These are phyloP conservation scores for Rhegmatorhina hoffmannsi DNA, from an alignment of 2,113 vertebrate species.

Conservation along the genomic window DNA sequence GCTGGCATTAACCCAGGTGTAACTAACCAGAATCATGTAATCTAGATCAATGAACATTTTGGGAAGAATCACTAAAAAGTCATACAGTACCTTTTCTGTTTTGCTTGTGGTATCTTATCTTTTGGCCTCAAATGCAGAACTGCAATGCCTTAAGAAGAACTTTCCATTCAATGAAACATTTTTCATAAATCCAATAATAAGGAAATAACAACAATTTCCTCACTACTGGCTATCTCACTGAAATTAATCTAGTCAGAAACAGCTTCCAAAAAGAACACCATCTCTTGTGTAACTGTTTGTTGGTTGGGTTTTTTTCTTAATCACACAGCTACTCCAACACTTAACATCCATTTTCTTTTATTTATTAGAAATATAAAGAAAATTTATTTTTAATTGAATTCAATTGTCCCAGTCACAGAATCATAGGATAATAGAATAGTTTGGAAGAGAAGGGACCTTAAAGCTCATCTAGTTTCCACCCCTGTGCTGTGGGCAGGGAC, in stretches of 20 bases:
- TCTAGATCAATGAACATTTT: conserved; percentile 20
- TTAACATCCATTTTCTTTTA: background rate
- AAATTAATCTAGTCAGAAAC: background rate
- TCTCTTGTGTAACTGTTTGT: background rate
- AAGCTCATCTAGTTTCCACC: fast-evolving
- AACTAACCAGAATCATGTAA: conserved; percentile 55
- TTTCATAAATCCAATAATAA: background rate
- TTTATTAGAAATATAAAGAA: background rate
- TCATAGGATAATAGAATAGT: background rate
- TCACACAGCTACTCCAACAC: background rate
- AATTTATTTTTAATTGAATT: background rate
- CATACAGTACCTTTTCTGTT: background rate
- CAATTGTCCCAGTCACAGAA: background rate
- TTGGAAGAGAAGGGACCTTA: background rate
- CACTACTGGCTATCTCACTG: background rate
- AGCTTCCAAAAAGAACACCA: background rate
- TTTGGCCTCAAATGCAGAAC: background rate
- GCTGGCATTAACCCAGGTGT: conserved; percentile 40
- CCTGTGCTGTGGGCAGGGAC: background rate
- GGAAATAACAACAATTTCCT: background rate
- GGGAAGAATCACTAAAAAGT: background rate
- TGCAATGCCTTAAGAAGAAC: background rate
- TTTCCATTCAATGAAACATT: background rate
- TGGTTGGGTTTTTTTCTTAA: background rate
- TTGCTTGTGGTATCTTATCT: background rate